A percentile compares a stretch with the other conserved stretches of the same genome.
Conservation (phyloP, 2,888 invertebrate species). For the Drosophila leonis region DNA sequence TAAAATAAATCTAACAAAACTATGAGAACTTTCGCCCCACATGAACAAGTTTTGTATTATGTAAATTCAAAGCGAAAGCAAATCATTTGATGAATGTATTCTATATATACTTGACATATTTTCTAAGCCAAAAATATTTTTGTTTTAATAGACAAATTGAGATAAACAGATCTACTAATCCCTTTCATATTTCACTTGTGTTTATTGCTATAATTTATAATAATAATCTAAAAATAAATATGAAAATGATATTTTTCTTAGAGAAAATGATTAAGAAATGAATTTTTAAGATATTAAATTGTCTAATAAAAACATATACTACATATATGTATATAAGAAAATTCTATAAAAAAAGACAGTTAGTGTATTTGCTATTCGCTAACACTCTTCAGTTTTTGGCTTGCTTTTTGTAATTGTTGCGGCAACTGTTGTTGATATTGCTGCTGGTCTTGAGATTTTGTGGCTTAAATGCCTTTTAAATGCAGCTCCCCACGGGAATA, state of each 20-base stretch:
- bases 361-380: constrained; percentile 42
- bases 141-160: not conserved
- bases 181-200: not conserved
- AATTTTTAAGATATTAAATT: too few relatives aligned
- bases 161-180: not conserved
- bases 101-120: not conserved
- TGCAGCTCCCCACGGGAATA: constrained; percentile 81
- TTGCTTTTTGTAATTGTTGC: constrained; percentile 70
- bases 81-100: not conserved
- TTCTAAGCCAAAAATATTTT: not conserved
- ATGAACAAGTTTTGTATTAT: not conserved
- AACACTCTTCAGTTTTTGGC: not conserved
- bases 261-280: too few relatives aligned
- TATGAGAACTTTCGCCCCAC: not conserved
- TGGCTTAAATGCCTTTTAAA: constrained; percentile 81
- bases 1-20: not conserved
- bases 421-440: constrained; percentile 53
- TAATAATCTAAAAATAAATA: not conserved
- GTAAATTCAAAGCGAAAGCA: not conserved
- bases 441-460: constrained; percentile 74
- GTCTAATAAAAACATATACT: too few relatives aligned
- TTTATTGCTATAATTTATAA: not conserved
- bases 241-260: not conserved
- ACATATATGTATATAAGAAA: not conserved
- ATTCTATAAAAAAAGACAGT: not conserved